Evolutionary conservation across 2,888 invertebrate species (phyloP).

Genomic region (Halocaridina rubra): DNA sequence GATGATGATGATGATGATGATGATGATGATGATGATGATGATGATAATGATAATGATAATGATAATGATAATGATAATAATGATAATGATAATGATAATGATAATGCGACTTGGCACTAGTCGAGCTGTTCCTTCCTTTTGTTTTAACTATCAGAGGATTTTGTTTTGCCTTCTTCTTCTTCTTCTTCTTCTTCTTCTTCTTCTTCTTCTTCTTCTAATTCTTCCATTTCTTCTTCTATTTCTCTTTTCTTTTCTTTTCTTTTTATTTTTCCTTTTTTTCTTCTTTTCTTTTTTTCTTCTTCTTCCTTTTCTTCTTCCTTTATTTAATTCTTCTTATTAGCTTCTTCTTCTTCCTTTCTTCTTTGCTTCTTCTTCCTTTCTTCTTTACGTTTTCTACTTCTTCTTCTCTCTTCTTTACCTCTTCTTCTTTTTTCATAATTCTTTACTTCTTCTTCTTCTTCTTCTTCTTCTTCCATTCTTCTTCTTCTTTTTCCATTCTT

Average conservation of each 20-base stretch:
- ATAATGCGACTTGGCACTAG: no score
- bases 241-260: neutral
- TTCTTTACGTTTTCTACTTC: neutral
- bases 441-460: neutral
- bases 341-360: neutral
- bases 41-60: no score
- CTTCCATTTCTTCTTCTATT: neutral
- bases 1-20: no score
- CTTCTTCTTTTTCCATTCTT: neutral
- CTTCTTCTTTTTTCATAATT: neutral
- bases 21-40: no score
- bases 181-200: neutral
- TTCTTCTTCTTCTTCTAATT: neutral
- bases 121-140: neutral
- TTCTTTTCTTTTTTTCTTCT: neutral
- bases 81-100: no score
- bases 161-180: neutral
- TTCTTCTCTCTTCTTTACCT: neutral
- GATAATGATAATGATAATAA: no score
- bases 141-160: neutral
- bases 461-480: neutral
- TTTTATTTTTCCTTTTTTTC: neutral
- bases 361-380: neutral
- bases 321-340: neutral
- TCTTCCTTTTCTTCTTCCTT: neutral